Evolutionary conservation across 2,888 invertebrate species (phyloP), one percentile per base, ranked within the genome.

Genomic region (Pyrrhosoma nymphula): DNA sequence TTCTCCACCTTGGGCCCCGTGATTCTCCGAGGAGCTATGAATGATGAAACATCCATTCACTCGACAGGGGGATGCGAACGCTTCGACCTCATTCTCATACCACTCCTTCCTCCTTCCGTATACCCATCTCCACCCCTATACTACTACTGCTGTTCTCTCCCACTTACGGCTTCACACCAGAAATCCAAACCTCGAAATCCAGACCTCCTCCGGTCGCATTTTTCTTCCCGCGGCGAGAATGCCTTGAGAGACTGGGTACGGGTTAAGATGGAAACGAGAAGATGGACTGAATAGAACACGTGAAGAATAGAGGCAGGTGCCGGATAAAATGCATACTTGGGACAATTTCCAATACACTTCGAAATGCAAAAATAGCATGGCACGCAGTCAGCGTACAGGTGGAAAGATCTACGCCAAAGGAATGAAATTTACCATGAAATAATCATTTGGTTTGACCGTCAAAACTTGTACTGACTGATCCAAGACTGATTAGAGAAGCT

Each of bases 41-140:
- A 91, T 60, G 91, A 69, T 91, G 91, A 91, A 91, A 91, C 91
- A 91, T 23, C 91, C 91, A 63, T 91, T 91, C 60, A 18, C 39
- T 47, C 63, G 91, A 39, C 63, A 63, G 63, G 35, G 91, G 35
- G 91, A 91, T 91, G 39, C 91, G 91, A 91, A 91, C 63, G 63
- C 63, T 63, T 91, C 8, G 91, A 91, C 91, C 89, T 26, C 82
- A 35, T 82, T 82, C 82, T 82, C 82, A 82, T 26, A 69, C 69
- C 69, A 26, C 82, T 30, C 89, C 55, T 23, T 10, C 60, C n/a
- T n/a, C 69, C 69, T n/a, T 6, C 69, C 26, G 0, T n/a, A 69
- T 26, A 8, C n/a, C n/a, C 69, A 10, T 4, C 26, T 23, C n/a
- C n/a, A 69, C 69, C 69, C 23, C 12, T n/a, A 23, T 12, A 10